These are phyloP conservation scores for Lycocerus yunnanus DNA, from an alignment of 2,888 invertebrate species.

Conservation along the genomic window DNA sequence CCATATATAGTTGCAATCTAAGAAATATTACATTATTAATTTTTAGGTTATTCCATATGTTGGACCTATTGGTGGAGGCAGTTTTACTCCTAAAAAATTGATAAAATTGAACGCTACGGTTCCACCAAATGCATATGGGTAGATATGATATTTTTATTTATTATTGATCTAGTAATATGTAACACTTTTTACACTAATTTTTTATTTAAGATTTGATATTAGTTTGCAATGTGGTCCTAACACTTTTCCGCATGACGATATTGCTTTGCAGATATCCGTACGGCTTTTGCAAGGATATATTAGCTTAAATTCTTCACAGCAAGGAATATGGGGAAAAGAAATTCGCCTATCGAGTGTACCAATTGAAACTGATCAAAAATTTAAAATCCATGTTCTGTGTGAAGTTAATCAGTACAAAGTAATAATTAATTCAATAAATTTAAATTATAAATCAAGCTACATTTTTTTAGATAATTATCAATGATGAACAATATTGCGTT, in stretches of 20 bases:
- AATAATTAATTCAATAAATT: background rate
- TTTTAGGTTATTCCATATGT: too few species aligned
- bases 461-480: slow-evolving; percentile 70
- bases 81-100: too few species aligned
- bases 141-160: too few species aligned
- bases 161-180: background rate
- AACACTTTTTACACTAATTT: background rate
- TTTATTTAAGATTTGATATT: slow-evolving; percentile 67
- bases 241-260: slow-evolving; percentile 73
- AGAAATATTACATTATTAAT: too few species aligned
- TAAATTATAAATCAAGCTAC: too few species aligned
- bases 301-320: slow-evolving; percentile 62
- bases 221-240: slow-evolving; percentile 78
- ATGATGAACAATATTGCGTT: slow-evolving; percentile 78
- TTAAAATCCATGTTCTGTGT: slow-evolving; percentile 74
- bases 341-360: slow-evolving; percentile 63
- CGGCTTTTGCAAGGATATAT: slow-evolving; percentile 61
- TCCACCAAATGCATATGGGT: too few species aligned
- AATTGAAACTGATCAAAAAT: slow-evolving; percentile 66
- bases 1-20: too few species aligned
- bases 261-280: slow-evolving; percentile 74
- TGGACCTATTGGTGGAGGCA: too few species aligned
- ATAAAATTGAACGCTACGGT: too few species aligned
- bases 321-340: slow-evolving; percentile 65
- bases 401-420: slow-evolving; percentile 57